phyloP scores from a whole-genome alignment of 2,113 vertebrate species.

The Oreochromis tanganicae region DNA sequence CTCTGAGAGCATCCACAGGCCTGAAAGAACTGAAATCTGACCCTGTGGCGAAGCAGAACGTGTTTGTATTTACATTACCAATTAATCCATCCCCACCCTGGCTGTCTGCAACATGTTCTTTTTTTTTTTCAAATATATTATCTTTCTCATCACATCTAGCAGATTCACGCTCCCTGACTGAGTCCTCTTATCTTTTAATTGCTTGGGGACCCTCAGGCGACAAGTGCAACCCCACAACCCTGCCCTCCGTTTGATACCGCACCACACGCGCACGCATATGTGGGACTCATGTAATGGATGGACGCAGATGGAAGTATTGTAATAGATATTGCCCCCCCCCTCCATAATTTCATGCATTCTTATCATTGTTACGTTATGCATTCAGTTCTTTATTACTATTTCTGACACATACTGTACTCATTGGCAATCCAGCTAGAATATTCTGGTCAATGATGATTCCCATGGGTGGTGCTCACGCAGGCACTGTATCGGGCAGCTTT shows the following conservation, averaged over 20 bases:
- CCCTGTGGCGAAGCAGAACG: not conserved
- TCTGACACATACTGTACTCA: too few relatives aligned
- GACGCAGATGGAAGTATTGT: too few relatives aligned
- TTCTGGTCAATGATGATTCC: too few relatives aligned
- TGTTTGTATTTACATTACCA: slow-evolving; percentile 43
- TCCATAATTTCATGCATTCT: too few relatives aligned
- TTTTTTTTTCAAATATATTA: not conserved
- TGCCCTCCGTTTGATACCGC: not conserved
- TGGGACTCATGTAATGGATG: too few relatives aligned
- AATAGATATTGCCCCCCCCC: too few relatives aligned
- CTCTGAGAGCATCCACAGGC: not conserved
- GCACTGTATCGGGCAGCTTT: too few relatives aligned
- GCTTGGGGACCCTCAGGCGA: slow-evolving; percentile 42
- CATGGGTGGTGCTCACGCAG: too few relatives aligned
- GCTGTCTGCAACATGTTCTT: not conserved
- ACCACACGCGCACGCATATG: not conserved
- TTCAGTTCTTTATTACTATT: too few relatives aligned
- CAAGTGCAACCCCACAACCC: slow-evolving; percentile 8
- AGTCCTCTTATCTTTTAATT: slow-evolving; percentile 68
- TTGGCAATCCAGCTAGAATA: too few relatives aligned
- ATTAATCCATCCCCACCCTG: not conserved
- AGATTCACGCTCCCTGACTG: slow-evolving; percentile 26
- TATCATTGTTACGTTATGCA: too few relatives aligned
- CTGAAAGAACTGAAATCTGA: not conserved
- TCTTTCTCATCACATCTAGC: slow-evolving; percentile 35